Evolutionary conservation across 1,140 invertebrate species (phyloP), one percentile per base, ranked within the genome.

Genomic region (Nomia melanderi): DNA sequence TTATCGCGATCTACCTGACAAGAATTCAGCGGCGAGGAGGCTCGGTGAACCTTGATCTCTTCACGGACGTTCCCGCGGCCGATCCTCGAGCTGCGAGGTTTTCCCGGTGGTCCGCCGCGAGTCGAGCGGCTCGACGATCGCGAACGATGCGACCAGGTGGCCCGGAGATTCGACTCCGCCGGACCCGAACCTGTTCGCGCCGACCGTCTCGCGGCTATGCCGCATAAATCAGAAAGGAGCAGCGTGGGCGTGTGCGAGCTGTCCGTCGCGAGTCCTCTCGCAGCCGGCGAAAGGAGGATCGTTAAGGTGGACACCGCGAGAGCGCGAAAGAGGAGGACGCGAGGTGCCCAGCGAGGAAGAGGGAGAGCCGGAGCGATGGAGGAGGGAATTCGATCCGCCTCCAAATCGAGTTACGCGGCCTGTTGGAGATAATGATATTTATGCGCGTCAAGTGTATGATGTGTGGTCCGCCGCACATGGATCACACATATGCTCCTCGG

Each of bases 371-470:
- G 56, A 50, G 78, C n/a, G 60, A 63, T 23, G 39, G 50, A 36
- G 31, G 69, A 39, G 77, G 50, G 60, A 63, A 59, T 71, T 77
- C 75, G 82, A 84, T 85, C 72, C 70, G 57, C 53, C 62, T 78
- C 44, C 57, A 86, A 86, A 86, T 86, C 84, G 72, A 86, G 79
- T 86, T 84, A 86, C 82, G 57, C 69, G 82, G 76, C 76, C 82
- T 79, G 84, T 74, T 86, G 82, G 85, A 86, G 82, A 84, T 86
- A 86, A 86, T 86, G 85, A 86, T 86, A 86, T 86, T 86, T 86
- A 86, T 86, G 85, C 85, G 81, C 82, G 81, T 86, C 77, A 81
- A 85, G 81, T 78, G 80, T 86, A 81, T 72, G 79, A 85, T 77
- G 75, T 73, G 82, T 82, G 77, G 79, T 70, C 53, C 41, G 69